Evolutionary conservation across 2,113 vertebrate species (phyloP).

Genomic region (Pycnonotus jocosus): DNA sequence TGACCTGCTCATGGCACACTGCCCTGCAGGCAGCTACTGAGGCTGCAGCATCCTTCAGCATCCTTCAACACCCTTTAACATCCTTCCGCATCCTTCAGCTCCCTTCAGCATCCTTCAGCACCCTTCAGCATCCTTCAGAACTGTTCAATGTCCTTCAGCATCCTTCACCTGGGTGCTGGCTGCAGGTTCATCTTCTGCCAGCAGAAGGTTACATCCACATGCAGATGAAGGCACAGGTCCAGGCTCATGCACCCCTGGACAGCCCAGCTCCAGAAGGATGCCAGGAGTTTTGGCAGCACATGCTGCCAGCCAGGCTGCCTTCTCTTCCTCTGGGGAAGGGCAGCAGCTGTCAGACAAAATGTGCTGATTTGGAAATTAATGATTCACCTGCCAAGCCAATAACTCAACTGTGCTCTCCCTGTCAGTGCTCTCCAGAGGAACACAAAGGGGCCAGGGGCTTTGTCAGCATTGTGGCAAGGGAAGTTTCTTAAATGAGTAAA

Average conservation of each 20-base stretch:
- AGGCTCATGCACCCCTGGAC: not conserved
- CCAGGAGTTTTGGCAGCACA: not conserved
- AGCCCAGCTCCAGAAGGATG: not conserved
- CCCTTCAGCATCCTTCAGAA: not conserved
- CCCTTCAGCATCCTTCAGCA: not conserved
- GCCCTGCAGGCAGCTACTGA: not conserved
- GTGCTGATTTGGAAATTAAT: not conserved
- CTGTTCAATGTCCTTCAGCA: too few species aligned
- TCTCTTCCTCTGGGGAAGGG: not conserved
- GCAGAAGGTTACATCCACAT: too few species aligned
- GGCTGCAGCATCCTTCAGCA: not conserved
- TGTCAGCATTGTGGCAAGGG: not conserved
- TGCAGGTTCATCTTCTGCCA: not conserved
- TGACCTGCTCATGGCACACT: not conserved
- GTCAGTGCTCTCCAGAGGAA: not conserved
- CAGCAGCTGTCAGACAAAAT: not conserved
- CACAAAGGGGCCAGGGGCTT: not conserved
- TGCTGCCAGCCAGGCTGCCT: not conserved
- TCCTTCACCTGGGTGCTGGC: not conserved
- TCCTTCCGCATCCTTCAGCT: not conserved
- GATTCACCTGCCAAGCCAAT: not conserved
- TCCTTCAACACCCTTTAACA: not conserved
- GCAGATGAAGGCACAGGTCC: not conserved
- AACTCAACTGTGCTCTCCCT: not conserved
- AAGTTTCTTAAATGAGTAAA: not conserved